Evolutionary conservation across 2,797 vertebrate species (phyloP), one percentile per base, ranked within the genome.

Genomic region (Esox lucius): DNA sequence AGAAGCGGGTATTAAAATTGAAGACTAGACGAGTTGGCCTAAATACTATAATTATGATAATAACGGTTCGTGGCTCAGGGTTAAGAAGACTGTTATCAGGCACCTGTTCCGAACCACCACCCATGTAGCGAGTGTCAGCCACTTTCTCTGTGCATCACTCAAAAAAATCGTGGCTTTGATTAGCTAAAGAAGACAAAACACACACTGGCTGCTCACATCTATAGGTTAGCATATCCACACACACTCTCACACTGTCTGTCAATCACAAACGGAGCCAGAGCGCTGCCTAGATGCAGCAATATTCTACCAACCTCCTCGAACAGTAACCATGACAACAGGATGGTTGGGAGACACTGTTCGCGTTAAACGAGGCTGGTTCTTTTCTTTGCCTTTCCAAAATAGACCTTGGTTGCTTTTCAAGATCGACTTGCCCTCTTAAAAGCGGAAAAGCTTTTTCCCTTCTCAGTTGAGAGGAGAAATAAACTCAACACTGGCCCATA

Each of bases 271-370:
- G 70, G 75, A 70, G 72, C 46, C 77, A 13, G 74, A 79, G 48
- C 78, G 80, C 78, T 84, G 82, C 86, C 77, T 91, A 94, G 94
- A 93, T 93, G 91, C 85, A 94, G 95, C 92, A 93, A 95, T 94
- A 93, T 93, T 95, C 93, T 93, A 94, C 93, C 92, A 95, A 94
- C 95, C 96, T 97, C 96, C 92, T 93, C 83, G 48, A 93, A 93
- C 93, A 92, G 97, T 98, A 96, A 96, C 97, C 97, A 98, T 98
- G 97, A 97, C 97, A 98, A 98, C 97, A 94, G 87, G 93, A 95
- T 95, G 96, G 96, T 95, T 96, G 91, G 92, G 95, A 96, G 96
- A 96, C 95, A 93, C 92, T 92, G 94, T 92, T 93, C 87, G 86
- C 87, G 88, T 92, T 68, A 90, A 92, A 94, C 89, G 93, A 94